Conservation (phyloP, 1,140 invertebrate species). For the Piezodorus guildinii region DNA sequence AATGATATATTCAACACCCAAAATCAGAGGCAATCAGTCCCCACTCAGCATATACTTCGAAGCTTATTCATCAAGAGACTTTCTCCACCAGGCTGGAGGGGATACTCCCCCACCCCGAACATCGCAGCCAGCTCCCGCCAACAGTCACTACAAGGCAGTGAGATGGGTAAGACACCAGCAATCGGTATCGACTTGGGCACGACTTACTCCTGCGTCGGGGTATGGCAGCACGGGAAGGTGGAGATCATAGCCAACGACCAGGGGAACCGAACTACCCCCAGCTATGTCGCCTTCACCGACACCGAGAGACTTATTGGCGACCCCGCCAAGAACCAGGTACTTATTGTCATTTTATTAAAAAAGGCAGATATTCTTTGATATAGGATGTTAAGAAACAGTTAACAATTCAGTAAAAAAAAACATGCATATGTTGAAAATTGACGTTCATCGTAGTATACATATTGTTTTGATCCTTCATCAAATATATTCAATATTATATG, state of each 20-base stretch:
- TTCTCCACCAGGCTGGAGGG: background rate
- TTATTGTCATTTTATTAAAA: background rate
- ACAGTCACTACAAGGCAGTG: background rate
- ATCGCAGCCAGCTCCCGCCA: background rate
- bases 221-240: constrained; percentile 74
- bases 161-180: constrained; percentile 39
- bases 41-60: too few relatives aligned
- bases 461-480: too few relatives aligned
- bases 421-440: too few relatives aligned
- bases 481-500: too few relatives aligned
- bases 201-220: constrained; percentile 74
- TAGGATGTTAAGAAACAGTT: too few relatives aligned
- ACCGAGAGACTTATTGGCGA: constrained; percentile 61
- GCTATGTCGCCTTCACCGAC: constrained; percentile 80
- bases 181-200: constrained; percentile 84
- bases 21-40: too few relatives aligned
- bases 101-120: background rate
- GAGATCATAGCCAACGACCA: constrained; percentile 92
- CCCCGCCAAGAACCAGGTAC: constrained; percentile 35
- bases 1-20: too few relatives aligned
- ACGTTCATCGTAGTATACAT: too few relatives aligned
- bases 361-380: too few relatives aligned
- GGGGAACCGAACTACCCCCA: constrained; percentile 83
- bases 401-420: too few relatives aligned
- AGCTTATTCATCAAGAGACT: too few relatives aligned